phyloP scores from a whole-genome alignment of 2,888 invertebrate species.

The Microctonus brassicae region DNA sequence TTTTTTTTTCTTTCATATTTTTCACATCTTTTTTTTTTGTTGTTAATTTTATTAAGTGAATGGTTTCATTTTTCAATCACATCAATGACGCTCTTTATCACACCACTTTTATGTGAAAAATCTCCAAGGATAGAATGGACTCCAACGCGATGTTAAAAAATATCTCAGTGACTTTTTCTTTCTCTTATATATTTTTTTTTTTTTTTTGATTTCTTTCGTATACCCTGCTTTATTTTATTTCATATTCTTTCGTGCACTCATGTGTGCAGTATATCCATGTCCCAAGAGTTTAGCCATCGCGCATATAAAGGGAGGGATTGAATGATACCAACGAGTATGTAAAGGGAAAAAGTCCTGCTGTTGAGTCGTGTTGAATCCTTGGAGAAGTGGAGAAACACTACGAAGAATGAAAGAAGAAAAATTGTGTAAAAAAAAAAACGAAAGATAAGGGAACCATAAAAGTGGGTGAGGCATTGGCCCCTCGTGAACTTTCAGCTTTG shows the following conservation, averaged over 20 bases:
- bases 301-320: background rate
- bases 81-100: background rate
- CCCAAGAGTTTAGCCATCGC: background rate
- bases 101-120: background rate
- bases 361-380: background rate
- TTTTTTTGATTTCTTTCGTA: background rate
- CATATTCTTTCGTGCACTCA: background rate
- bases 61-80: background rate
- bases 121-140: background rate
- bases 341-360: background rate
- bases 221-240: background rate
- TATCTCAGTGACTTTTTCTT: slow-evolving; percentile 7
- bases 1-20: background rate
- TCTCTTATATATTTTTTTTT: background rate
- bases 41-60: background rate
- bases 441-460: slow-evolving; percentile 48
- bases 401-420: background rate
- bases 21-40: background rate
- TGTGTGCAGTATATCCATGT: background rate
- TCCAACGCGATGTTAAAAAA: slow-evolving; percentile 9
- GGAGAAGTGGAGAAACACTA: background rate
- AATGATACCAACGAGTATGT: background rate
- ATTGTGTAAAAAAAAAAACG: slow-evolving; percentile 4
- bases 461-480: slow-evolving; percentile 65
- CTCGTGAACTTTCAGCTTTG: slow-evolving; percentile 63